Base-by-base conservation (phyloP, 2,888 invertebrate genomes). In the Netelia inedita region DNA sequence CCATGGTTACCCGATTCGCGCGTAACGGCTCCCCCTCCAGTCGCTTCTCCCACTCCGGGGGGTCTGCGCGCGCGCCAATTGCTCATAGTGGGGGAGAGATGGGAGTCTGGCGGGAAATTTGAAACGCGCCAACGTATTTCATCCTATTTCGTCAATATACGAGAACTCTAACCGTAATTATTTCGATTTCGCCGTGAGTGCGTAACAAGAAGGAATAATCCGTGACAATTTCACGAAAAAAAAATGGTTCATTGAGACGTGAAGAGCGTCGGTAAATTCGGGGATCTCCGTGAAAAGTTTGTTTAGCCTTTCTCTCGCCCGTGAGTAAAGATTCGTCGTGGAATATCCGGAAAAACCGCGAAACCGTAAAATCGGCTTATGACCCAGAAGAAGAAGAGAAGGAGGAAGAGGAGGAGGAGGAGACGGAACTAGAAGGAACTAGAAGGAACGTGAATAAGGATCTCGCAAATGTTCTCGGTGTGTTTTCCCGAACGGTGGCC, bases 331-430 rank as follows among this genome's bases (percentile, higher is more conserved):
- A 65, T 65, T 79, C 57, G 9, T 65, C 72, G 65, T 79, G 79
- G 73, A 80, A 73, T 80, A 72, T 80, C 63, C 76, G 80, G 71
- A 78, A 79, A 78, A 78, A 68, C 72, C 74, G 82, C 46, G 71
- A 23, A 69, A 74, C 85, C 88, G 87, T 88, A 83, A 90, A 90
- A 90, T 88, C 87, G 88, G 86, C 85, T 89, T 87, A 87, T 72
- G 16, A 16, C n/a, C 35, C 41, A 41, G 41, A 55, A 1, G 14
- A 6, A 10, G 66, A n/a, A 14, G 16, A 46, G 46, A 16, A 43
- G 68, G 5, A 53, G 16, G 6, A 5, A 28, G 23, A 53, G 35
- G 23, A 14, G 3, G 35, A 63, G 6, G 16, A 23, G 35, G 10
- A 46, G 23, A 46, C 11, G 16, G 68, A 68, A 43, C 16, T 28